These are phyloP conservation scores for Sebastiscus albofasciatus DNA, from an alignment of 2,797 vertebrate genomes.

Conservation along the genomic window DNA sequence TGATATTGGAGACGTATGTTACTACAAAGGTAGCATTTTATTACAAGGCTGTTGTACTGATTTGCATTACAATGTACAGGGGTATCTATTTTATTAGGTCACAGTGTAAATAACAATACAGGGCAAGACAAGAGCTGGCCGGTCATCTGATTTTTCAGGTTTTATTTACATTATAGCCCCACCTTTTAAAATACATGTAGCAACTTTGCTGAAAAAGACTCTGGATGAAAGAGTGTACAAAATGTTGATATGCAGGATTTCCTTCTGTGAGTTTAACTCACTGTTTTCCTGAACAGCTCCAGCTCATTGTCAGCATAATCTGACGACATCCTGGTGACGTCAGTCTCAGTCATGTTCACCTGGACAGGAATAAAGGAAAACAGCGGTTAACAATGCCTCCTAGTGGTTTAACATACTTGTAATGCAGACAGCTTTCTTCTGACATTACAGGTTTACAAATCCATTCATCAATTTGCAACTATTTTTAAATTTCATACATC, in stretches of 20 bases:
- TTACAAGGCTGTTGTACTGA: neutral
- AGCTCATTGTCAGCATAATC: slow-evolving; percentile 94
- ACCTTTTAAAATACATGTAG: neutral
- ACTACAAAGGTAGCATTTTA: neutral
- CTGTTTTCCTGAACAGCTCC: slow-evolving; percentile 94
- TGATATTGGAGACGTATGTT: neutral
- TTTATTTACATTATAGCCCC: neutral
- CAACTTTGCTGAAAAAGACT: neutral
- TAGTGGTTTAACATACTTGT: neutral
- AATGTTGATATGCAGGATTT: neutral
- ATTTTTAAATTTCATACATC: neutral
- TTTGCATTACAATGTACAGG: neutral
- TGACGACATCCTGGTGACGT: slow-evolving; percentile 91
- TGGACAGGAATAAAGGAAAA: slow-evolving; percentile 57
- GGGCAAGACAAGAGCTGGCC: neutral
- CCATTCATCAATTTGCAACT: neutral
- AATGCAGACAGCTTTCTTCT: neutral
- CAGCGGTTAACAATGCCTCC: neutral
- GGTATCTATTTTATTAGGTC: neutral
- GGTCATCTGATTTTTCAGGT: neutral
- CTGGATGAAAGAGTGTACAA: neutral
- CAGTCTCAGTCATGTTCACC: slow-evolving; percentile 93
- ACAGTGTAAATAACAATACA: neutral
- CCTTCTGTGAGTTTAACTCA: slow-evolving; percentile 66
- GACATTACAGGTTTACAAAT: neutral